Evolutionary conservation across 1,140 invertebrate species (phyloP).

Genomic region (Pollicipes pollicipes): DNA sequence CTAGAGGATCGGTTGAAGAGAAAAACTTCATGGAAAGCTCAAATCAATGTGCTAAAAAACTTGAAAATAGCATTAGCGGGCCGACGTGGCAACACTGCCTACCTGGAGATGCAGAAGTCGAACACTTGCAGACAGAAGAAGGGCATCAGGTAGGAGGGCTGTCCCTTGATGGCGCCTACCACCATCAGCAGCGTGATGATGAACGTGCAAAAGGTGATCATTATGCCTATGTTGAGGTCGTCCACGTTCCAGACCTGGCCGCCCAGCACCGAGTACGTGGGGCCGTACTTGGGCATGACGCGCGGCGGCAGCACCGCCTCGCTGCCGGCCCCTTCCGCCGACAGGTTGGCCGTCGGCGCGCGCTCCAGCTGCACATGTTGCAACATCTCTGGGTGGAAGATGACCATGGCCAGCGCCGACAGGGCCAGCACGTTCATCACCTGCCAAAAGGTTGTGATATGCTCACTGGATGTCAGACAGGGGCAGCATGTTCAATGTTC

Average conservation of each 20-base stretch:
- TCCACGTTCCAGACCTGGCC: conserved; percentile 26
- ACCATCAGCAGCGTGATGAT: conserved; percentile 60
- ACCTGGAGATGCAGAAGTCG: conserved; percentile 70
- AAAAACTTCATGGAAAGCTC: no score
- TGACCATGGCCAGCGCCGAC: conserved; percentile 48
- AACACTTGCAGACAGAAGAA: conserved; percentile 77
- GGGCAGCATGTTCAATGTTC: no score
- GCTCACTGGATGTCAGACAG: no score
- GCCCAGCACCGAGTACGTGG: background rate
- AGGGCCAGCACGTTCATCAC: conserved; percentile 49
- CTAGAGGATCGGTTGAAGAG: no score
- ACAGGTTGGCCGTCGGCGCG: conserved; percentile 1
- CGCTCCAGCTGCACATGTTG: background rate
- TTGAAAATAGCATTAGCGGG: no score
- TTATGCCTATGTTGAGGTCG: conserved; percentile 53
- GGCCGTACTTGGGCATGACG: background rate
- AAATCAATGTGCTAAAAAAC: no score
- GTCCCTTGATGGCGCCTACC: conserved; percentile 59
- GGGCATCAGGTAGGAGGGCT: conserved; percentile 60
- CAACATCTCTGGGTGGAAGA: conserved; percentile 39
- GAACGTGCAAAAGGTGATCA: conserved; percentile 57
- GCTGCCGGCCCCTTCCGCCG: conserved; percentile 9
- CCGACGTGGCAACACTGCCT: no score
- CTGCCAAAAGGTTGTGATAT: conserved; percentile 25
- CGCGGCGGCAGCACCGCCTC: conserved; percentile 12